A percentile compares a stretch with the other conserved stretches of the same genome.
Conservation (phyloP, 2,113 vertebrate genomes). For the Eurypyga helias region DNA sequence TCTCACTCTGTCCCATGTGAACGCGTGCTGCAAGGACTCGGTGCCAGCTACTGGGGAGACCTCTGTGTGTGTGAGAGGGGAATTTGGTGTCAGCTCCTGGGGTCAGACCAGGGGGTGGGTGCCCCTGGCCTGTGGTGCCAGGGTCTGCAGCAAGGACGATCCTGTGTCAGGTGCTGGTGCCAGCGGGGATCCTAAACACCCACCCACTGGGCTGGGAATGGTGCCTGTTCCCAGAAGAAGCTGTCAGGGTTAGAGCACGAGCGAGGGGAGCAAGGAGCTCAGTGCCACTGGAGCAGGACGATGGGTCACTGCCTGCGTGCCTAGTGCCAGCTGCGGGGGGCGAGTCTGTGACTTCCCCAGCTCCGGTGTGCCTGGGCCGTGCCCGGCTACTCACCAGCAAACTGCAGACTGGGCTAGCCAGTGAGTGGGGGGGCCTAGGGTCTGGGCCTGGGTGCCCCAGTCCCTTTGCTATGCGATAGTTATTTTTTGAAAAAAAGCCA, state of each 20-base stretch:
- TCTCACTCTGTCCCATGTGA: background rate
- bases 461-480: background rate
- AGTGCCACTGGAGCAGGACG: accelerated
- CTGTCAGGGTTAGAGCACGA: accelerated
- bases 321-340: background rate
- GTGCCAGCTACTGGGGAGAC: background rate
- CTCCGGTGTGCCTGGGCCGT: background rate
- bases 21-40: background rate
- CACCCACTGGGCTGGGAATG: accelerated
- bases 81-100: too few species aligned
- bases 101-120: background rate
- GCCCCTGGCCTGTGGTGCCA: background rate
- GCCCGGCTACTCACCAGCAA: background rate
- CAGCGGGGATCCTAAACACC: background rate
- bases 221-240: background rate
- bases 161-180: background rate
- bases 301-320: too few species aligned
- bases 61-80: too few species aligned
- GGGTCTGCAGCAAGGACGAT: accelerated
- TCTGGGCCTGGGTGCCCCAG: background rate
- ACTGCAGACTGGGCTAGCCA: background rate
- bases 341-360: too few species aligned
- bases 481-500: background rate
- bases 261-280: accelerated
- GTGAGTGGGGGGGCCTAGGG: background rate